phyloP scores from a whole-genome alignment of 2,888 invertebrate species.

The Sisyra nigra region DNA sequence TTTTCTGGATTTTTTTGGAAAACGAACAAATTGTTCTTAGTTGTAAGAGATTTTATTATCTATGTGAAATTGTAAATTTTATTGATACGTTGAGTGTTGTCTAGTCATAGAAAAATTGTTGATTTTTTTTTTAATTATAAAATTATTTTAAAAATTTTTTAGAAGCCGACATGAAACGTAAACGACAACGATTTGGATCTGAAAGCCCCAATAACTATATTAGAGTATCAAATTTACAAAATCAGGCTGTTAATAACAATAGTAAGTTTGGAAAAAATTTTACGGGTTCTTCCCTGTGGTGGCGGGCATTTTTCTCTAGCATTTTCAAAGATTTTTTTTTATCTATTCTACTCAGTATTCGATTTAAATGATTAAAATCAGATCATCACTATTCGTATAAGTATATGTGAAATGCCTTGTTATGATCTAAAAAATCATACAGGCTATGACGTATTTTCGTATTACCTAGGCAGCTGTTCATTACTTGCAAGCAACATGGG shows the following conservation, averaged over 20 bases:
- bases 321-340: slow-evolving; percentile 1
- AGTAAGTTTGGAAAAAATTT: neutral
- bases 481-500: too few relatives aligned
- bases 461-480: too few relatives aligned
- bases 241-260: neutral
- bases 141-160: slow-evolving; percentile 1
- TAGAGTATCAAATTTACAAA: neutral
- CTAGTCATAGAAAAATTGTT: neutral
- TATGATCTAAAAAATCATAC: too few relatives aligned
- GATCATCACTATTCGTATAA: too few relatives aligned
- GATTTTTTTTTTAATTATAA: neutral
- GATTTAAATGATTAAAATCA: too few relatives aligned
- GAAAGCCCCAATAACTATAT: slow-evolving; percentile 1
- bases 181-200: slow-evolving; percentile 1
- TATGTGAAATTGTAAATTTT: too few relatives aligned
- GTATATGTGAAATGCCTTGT: too few relatives aligned
- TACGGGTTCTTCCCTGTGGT: too few relatives aligned
- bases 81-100: neutral
- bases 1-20: neutral
- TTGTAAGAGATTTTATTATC: too few relatives aligned
- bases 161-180: slow-evolving; percentile 3
- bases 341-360: neutral
- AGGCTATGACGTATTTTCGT: too few relatives aligned
- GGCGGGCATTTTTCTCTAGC: neutral
- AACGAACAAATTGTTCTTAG: too few relatives aligned